A percentile compares a stretch with the other conserved stretches of the same genome.
Evolutionary conservation across 2,113 vertebrate species (phyloP).

Genomic region (Condylura cristata): DNA sequence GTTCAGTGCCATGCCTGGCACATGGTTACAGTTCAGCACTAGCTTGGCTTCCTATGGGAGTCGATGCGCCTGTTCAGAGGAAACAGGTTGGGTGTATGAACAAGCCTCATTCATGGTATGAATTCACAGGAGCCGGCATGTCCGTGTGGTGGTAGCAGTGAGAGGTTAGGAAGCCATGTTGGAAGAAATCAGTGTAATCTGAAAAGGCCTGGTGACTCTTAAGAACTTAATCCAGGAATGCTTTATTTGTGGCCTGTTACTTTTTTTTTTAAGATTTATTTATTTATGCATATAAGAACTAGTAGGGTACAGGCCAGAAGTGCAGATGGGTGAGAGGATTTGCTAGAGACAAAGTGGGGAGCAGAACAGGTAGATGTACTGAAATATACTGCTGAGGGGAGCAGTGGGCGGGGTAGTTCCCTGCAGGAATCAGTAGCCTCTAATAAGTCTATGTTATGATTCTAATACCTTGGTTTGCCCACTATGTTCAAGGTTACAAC

Average conservation of each 20-base stretch:
- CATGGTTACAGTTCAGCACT: not conserved
- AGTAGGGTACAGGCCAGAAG: no score
- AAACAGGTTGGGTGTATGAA: not conserved
- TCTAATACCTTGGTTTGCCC: not conserved
- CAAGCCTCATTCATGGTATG: not conserved
- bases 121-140: not conserved
- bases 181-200: not conserved
- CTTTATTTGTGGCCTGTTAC: not conserved
- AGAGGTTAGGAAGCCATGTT: not conserved
- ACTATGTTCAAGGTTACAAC: not conserved
- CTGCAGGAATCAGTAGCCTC: not conserved
- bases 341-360: no score
- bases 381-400: no score
- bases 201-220: not conserved
- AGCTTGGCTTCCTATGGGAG: not conserved
- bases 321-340: no score
- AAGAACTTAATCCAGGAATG: not conserved
- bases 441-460: not conserved
- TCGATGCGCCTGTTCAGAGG: no score
- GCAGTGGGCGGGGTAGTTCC: no score
- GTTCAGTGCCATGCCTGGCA: not conserved
- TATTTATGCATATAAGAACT: no score
- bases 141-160: not conserved
- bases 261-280: no score
- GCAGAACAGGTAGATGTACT: no score